Conservation (phyloP, 1,140 invertebrate genomes). For the Zaprionus ornatus region DNA sequence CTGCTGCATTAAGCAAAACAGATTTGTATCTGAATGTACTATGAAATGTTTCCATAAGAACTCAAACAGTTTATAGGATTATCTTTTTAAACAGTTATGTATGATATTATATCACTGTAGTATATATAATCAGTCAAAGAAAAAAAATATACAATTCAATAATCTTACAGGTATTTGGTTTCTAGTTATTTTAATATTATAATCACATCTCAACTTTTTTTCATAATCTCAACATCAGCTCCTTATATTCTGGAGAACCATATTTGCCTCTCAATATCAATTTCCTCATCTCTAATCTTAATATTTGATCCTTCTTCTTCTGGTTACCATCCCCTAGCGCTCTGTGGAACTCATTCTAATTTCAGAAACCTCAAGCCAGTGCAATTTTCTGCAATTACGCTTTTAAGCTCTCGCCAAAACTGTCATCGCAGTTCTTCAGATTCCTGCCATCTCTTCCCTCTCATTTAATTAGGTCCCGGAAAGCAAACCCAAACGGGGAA, state of each 20-base stretch:
- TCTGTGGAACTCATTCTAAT: neutral
- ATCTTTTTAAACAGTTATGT: neutral
- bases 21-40: too few species aligned
- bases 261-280: neutral
- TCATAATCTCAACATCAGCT: neutral
- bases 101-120: neutral
- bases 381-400: constrained; percentile 23
- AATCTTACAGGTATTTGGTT: too few species aligned
- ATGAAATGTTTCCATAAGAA: too few species aligned
- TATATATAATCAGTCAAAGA: neutral
- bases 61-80: too few species aligned
- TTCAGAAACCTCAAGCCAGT: neutral
- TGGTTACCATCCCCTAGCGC: neutral
- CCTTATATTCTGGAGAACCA: neutral
- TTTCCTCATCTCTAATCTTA: neutral
- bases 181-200: too few species aligned
- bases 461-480: constrained; percentile 70
- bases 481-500: constrained; percentile 50
- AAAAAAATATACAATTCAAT: too few species aligned
- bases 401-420: constrained; percentile 19
- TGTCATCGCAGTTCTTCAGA: constrained; percentile 7
- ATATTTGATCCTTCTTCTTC: neutral
- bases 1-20: neutral
- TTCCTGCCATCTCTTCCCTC: neutral
- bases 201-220: neutral